Percentiles rank a stretch among this genome's conserved stretches.
Evolutionary conservation across 2,888 invertebrate species (phyloP).

Genomic region (Phortica magna): DNA sequence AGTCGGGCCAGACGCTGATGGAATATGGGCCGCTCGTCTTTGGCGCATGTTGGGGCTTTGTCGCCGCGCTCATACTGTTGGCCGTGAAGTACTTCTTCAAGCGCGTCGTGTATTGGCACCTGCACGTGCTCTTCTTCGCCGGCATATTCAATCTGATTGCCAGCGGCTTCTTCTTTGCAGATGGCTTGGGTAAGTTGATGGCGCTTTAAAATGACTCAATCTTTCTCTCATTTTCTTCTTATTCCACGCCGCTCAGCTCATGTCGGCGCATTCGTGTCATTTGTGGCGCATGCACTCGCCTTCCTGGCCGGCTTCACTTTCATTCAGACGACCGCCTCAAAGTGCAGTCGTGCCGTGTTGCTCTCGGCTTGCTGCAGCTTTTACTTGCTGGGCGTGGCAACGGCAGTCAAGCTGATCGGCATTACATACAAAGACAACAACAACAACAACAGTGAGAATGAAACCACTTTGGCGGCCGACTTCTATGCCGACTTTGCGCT

Average conservation of each 20-base stretch:
- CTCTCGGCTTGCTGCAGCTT: conserved; percentile 67
- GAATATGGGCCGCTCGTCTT: conserved; percentile 73
- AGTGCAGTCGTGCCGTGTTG: conserved; percentile 64
- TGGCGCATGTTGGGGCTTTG: conserved; percentile 62
- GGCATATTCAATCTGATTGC: conserved; percentile 67
- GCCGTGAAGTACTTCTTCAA: conserved; percentile 63
- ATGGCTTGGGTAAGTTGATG: conserved; percentile 69
- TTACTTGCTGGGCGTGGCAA: conserved; percentile 70
- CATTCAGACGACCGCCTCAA: conserved; percentile 68
- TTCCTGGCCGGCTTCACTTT: conserved; percentile 71
- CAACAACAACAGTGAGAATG: neutral
- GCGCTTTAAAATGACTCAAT: neutral
- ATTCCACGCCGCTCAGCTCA: conserved; percentile 58
- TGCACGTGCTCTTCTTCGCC: conserved; percentile 61
- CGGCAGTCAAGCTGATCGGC: conserved; percentile 70
- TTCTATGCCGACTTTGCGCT: conserved; percentile 72
- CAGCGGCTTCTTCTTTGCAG: conserved; percentile 74
- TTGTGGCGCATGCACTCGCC: conserved; percentile 70
- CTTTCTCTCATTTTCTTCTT: neutral
- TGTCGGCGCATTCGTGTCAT: conserved; percentile 72
- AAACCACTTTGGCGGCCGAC: conserved; percentile 55
- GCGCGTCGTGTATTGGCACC: conserved; percentile 72
- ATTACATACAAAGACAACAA: conserved; percentile 53
- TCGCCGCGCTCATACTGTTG: conserved; percentile 60
- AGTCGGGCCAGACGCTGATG: conserved; percentile 50